Evolutionary conservation across 2,113 vertebrate species (phyloP).

Genomic region (Notiomystis cincta): DNA sequence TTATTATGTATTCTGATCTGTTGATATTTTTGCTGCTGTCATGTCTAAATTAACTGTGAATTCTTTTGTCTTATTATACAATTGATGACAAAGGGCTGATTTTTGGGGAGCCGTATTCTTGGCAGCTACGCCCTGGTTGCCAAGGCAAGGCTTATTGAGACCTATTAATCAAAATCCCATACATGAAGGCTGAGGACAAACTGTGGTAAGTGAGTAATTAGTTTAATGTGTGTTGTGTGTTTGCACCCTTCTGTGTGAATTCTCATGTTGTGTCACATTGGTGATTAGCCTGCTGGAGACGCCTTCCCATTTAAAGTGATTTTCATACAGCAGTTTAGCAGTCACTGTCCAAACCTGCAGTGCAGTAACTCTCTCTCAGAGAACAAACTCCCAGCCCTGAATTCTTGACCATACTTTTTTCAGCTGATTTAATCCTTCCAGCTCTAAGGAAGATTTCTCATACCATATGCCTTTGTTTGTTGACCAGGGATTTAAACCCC

Average conservation of each 20-base stretch:
- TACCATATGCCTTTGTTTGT: conserved; percentile 43
- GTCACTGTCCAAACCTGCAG: background rate
- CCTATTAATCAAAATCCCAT: background rate
- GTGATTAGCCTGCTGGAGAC: background rate
- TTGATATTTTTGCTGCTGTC: background rate
- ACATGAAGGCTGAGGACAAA: background rate
- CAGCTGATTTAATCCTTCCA: background rate
- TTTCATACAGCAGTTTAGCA: background rate
- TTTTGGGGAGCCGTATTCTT: background rate
- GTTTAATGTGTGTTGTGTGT: fast-evolving
- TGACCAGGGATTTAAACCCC: background rate
- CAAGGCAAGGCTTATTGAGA: background rate
- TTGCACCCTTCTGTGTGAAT: background rate
- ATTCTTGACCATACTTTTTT: background rate
- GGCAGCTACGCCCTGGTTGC: background rate
- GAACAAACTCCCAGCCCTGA: background rate
- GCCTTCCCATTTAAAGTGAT: background rate
- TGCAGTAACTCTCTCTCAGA: background rate
- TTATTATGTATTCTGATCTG: background rate
- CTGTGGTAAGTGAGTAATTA: too few relatives aligned
- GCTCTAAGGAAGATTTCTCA: background rate
- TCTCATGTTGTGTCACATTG: fast-evolving
- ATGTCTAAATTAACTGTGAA: background rate
- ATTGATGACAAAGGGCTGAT: fast-evolving
- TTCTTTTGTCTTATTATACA: background rate